These are phyloP conservation scores for Sebastes taczanowskii DNA, from an alignment of 2,797 vertebrate genomes.

Conservation along the genomic window DNA sequence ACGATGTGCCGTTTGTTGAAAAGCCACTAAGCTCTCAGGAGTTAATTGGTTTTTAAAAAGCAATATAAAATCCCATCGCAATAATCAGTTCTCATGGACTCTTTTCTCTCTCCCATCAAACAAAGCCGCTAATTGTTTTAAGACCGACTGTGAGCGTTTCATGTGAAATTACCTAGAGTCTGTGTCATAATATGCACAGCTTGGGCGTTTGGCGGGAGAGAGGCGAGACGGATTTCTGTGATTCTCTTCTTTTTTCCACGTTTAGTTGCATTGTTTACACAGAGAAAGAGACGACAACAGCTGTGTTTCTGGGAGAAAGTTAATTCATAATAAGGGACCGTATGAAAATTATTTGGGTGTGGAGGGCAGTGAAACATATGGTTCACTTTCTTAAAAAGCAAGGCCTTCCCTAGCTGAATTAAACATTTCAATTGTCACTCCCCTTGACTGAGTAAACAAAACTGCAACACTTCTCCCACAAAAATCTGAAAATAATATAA, in stretches of 20 bases:
- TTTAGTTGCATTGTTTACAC: constrained; percentile 25
- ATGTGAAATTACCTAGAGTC: constrained; percentile 72
- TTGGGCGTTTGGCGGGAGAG: constrained; percentile 47
- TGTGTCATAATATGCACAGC: constrained; percentile 62
- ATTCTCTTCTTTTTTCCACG: constrained; percentile 7
- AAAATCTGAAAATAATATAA: not conserved
- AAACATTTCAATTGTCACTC: not conserved
- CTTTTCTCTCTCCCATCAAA: constrained; percentile 75
- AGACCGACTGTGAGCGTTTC: constrained; percentile 70
- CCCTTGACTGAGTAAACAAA: too few species aligned
- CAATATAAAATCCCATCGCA: constrained; percentile 81
- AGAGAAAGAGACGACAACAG: constrained; percentile 9
- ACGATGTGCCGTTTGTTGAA: constrained; percentile 77
- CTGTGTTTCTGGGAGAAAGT: not conserved
- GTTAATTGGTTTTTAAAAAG: constrained; percentile 86
- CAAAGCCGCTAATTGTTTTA: constrained; percentile 80
- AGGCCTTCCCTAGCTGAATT: not conserved
- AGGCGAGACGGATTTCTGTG: constrained; percentile 15
- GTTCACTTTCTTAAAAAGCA: not conserved
- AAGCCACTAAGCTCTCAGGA: constrained; percentile 81
- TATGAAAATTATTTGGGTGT: not conserved
- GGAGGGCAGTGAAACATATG: not conserved
- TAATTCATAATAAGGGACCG: not conserved
- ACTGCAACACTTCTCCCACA: not conserved
- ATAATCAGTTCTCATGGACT: constrained; percentile 79